phyloP scores from a whole-genome alignment of 2,888 invertebrate genomes.

The Cephus pulcher region DNA sequence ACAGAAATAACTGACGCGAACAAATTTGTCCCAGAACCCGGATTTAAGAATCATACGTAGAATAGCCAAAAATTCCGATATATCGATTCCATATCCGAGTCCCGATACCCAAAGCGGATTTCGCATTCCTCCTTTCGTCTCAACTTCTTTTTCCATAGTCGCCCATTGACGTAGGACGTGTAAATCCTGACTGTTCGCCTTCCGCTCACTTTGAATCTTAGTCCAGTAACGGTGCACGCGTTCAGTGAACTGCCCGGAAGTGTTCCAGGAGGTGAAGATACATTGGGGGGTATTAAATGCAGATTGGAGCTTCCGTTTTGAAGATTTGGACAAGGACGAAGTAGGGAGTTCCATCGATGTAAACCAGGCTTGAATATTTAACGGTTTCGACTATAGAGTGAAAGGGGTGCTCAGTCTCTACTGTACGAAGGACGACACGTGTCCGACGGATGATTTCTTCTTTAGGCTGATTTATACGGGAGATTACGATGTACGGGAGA shows the following conservation, averaged over 20 bases:
- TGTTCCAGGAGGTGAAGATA: background rate
- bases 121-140: slow-evolving; percentile 11
- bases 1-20: background rate
- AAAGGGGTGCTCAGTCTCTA: background rate
- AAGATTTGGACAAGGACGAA: background rate
- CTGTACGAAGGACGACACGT: background rate
- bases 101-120: background rate
- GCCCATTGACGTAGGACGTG: slow-evolving; percentile 17
- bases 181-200: background rate
- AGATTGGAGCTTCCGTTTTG: background rate
- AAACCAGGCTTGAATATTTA: background rate
- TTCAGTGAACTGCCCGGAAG: background rate
- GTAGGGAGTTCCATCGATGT: background rate
- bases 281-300: background rate
- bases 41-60: background rate
- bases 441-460: background rate
- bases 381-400: background rate
- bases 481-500: background rate
- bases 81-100: background rate
- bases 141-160: slow-evolving; percentile 37
- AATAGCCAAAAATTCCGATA: background rate
- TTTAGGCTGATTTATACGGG: background rate
- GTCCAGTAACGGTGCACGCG: background rate
- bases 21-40: background rate
- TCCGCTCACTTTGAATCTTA: background rate